A percentile compares a stretch with the other conserved stretches of the same genome.
phyloP scores from a whole-genome alignment of 2,113 vertebrate species.

The Pseudopodoces humilis region DNA sequence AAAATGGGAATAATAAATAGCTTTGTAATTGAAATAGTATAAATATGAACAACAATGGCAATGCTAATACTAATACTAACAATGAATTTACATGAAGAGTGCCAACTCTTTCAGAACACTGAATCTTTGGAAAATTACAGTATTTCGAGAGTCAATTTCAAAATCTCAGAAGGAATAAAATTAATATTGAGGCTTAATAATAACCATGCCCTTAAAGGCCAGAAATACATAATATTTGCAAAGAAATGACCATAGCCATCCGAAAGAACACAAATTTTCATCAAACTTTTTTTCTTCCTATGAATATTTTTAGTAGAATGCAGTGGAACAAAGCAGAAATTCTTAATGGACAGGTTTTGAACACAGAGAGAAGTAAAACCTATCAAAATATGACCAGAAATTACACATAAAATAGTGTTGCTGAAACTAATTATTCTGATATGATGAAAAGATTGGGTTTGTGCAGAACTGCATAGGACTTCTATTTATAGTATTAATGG shows the following conservation, averaged over 20 bases:
- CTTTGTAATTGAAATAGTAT: background rate
- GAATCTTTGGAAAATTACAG: background rate
- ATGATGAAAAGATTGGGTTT: background rate
- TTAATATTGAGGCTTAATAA: background rate
- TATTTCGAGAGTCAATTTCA: background rate
- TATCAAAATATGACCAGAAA: background rate
- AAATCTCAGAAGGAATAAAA: background rate
- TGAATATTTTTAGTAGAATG: background rate
- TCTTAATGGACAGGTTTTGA: background rate
- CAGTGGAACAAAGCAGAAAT: background rate
- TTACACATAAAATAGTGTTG: background rate
- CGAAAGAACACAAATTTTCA: background rate
- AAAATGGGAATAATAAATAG: background rate
- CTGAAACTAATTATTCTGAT: background rate
- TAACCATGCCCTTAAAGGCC: background rate
- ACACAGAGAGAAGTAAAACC: background rate
- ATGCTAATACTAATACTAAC: background rate
- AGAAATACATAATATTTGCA: background rate
- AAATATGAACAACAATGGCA: background rate
- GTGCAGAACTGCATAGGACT: background rate
- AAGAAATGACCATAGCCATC: accelerated
- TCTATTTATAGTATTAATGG: background rate
- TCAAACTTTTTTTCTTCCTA: accelerated
- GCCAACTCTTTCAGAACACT: background rate
- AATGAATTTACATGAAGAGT: background rate